Base-by-base conservation (phyloP, 2,888 invertebrate species). In the Pocota personata region DNA sequence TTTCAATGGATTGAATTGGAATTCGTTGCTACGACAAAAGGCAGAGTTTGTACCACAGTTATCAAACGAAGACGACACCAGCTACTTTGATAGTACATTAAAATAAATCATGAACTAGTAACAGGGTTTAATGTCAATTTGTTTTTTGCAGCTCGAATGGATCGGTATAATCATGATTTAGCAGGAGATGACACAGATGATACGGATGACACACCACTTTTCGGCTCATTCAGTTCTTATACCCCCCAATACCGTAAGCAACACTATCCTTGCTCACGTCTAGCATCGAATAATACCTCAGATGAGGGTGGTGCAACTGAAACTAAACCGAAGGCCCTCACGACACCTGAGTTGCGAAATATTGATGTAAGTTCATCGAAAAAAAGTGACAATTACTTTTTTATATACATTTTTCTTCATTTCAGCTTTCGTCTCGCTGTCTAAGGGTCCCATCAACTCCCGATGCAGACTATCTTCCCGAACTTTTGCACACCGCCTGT, bases 31-130 rank as follows among this genome's bases (percentile, higher is more conserved):
- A 87, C 94, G 99, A 43, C 97, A 99, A 91, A 99, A 99, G 92
- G 99, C 99, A 0, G 99, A 99, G 93, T 99, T 99, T 93, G 97
- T 99, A 46, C 99, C 99, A 0, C 98, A 98, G 89, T 93, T 99
- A 86, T 96, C 97, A 71, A 96, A 97, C 90, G 99, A 99, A 46
- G 98, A 99, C 90, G 99, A 99, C 91, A 99, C 99, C 16, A 99
- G 99, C 91, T 99, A 99, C 92, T 99, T 99, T 93, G 99, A 99
- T 91, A 97, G 98, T 98, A 91, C 87, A 88, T 89, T 48, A 24
- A 14, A n/a, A 27, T 5, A 27, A 30, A 21, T 7, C 10, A 48
- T 14, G 24, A 24, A 12, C 27, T 30, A 8, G 16, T 10, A 16
- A 30, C 1, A 8, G 7, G 37, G 14, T 32, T 2, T 46, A 57